phyloP scores from a whole-genome alignment of 2,888 invertebrate genomes.

The Apotomis capreana region DNA sequence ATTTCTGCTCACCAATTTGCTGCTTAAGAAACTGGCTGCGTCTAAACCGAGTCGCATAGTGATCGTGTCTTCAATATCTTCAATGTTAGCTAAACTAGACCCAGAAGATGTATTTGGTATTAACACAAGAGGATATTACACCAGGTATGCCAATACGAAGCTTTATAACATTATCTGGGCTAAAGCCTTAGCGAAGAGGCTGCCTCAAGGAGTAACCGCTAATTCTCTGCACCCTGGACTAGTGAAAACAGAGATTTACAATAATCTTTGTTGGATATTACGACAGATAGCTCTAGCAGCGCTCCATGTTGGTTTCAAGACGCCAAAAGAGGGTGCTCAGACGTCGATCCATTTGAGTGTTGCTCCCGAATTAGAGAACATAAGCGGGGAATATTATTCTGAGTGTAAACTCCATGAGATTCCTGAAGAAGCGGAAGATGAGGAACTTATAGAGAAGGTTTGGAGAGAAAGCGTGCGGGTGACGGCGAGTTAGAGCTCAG shows the following conservation, averaged over 20 bases:
- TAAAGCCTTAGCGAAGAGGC: slow-evolving; percentile 66
- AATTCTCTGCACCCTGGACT: slow-evolving; percentile 93
- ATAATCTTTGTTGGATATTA: slow-evolving; percentile 73
- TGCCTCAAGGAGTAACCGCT: slow-evolving; percentile 85
- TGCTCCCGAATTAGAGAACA: slow-evolving; percentile 86
- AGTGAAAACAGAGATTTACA: slow-evolving; percentile 90
- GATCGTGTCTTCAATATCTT: slow-evolving; percentile 68
- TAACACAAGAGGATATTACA: slow-evolving; percentile 54
- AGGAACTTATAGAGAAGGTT: slow-evolving; percentile 87
- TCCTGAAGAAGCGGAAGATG: slow-evolving; percentile 82
- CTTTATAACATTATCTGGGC: slow-evolving; percentile 70
- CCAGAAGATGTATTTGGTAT: slow-evolving; percentile 52
- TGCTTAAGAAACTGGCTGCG: slow-evolving; percentile 76
- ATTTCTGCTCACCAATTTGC: slow-evolving; percentile 87
- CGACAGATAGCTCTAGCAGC: slow-evolving; percentile 81
- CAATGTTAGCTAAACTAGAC: slow-evolving; percentile 78
- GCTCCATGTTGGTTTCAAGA: slow-evolving; percentile 86
- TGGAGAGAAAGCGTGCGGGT: slow-evolving; percentile 84
- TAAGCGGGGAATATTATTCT: slow-evolving; percentile 89
- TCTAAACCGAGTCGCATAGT: slow-evolving; percentile 74
- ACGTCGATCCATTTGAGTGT: slow-evolving; percentile 89
- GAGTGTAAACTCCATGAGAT: slow-evolving; percentile 86
- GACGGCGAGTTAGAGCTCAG: background rate
- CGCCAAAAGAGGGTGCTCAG: slow-evolving; percentile 89
- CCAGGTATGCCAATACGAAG: slow-evolving; percentile 77